These are phyloP conservation scores for Calidris pugnax DNA, from an alignment of 2,113 vertebrate genomes.

Conservation along the genomic window DNA sequence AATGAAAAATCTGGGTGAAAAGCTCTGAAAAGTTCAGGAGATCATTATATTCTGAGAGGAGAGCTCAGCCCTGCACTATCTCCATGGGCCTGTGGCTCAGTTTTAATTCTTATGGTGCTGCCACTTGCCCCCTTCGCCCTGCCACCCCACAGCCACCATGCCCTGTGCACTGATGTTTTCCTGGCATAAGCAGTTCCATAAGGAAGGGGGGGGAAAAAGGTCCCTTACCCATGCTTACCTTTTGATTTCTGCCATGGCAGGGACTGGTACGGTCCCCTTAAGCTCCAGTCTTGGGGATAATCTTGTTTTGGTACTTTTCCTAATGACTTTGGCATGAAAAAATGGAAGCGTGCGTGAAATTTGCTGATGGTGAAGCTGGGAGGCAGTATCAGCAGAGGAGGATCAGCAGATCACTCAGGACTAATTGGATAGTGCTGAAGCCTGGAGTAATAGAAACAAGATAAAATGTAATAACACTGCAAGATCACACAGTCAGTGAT, in stretches of 20 bases:
- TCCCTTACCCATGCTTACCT: neutral
- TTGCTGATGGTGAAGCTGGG: slow-evolving; percentile 45
- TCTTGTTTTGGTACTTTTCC: slow-evolving; percentile 23
- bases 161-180: neutral
- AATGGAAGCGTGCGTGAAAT: neutral
- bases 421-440: slow-evolving; percentile 55
- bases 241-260: neutral
- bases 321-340: neutral
- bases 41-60: neutral
- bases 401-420: slow-evolving; percentile 58
- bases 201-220: neutral
- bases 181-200: neutral
- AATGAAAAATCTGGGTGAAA: too few species aligned
- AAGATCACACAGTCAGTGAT: slow-evolving; percentile 56
- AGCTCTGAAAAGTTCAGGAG: neutral
- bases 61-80: neutral
- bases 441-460: slow-evolving; percentile 58
- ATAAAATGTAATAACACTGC: slow-evolving; percentile 51
- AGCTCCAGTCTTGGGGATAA: slow-evolving; percentile 10
- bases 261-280: neutral
- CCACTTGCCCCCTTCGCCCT: neutral
- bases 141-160: neutral
- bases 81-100: neutral
- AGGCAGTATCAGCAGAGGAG: slow-evolving; percentile 13
- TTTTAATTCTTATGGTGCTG: neutral